Evolutionary conservation across 2,797 vertebrate genomes (phyloP).

Genomic region (Apogon hyalosoma): DNA sequence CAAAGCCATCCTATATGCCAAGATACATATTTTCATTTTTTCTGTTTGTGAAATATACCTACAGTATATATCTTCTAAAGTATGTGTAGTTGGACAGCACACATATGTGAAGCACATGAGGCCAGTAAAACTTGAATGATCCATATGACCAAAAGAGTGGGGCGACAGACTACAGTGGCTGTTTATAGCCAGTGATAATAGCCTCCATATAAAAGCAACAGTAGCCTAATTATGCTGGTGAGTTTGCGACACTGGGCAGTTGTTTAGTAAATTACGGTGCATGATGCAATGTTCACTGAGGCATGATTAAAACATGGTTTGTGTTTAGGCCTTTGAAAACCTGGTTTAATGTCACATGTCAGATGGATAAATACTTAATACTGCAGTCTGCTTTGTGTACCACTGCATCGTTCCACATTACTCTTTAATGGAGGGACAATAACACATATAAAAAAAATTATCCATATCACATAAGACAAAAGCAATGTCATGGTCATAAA

Average conservation of each 20-base stretch:
- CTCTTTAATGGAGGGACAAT: too few species aligned
- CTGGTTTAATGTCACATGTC: neutral
- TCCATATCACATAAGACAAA: too few species aligned
- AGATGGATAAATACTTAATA: too few species aligned
- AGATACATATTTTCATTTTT: too few species aligned
- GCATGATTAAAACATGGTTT: neutral
- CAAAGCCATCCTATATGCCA: too few species aligned
- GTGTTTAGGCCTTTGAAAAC: neutral
- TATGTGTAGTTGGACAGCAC: conserved; percentile 60
- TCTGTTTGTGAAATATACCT: conserved; percentile 1
- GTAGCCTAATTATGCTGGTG: conserved; percentile 76
- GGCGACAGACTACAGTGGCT: conserved; percentile 72
- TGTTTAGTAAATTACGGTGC: conserved; percentile 37
- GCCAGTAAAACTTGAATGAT: conserved; percentile 79
- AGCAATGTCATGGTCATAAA: too few species aligned
- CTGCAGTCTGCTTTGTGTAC: too few species aligned
- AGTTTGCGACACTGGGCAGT: conserved; percentile 54
- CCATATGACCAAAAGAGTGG: conserved; percentile 67
- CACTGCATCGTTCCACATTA: too few species aligned
- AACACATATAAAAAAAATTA: too few species aligned
- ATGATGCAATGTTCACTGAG: conserved; percentile 16
- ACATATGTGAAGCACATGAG: conserved; percentile 80
- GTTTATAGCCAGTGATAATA: conserved; percentile 86
- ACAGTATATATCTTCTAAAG: conserved; percentile 24
- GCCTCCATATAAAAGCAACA: conserved; percentile 81